These are phyloP conservation scores for Crenichthys baileyi DNA, from an alignment of 2,797 vertebrate species.

Conservation along the genomic window DNA sequence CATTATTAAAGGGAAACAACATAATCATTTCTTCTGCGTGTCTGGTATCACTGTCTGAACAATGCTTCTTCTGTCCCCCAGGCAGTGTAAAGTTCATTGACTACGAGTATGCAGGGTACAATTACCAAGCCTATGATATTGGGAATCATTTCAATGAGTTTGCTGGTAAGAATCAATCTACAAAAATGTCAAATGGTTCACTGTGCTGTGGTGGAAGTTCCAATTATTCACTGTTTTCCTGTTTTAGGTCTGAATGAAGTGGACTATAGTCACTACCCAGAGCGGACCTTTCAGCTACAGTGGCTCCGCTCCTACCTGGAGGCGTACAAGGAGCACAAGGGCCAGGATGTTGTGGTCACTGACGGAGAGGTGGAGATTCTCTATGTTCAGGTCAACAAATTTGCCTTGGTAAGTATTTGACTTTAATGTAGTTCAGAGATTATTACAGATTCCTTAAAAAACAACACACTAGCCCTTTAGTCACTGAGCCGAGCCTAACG, in stretches of 20 bases:
- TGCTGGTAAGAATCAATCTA: slow-evolving; percentile 83
- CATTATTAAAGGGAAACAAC: slow-evolving; percentile 73
- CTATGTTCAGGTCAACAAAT: slow-evolving; percentile 95
- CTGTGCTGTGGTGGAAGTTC: neutral
- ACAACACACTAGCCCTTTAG: too few species aligned
- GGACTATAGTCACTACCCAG: slow-evolving; percentile 94
- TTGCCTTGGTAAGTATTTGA: slow-evolving; percentile 88
- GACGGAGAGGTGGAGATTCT: slow-evolving; percentile 91
- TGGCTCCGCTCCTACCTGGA: slow-evolving; percentile 95
- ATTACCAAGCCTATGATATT: slow-evolving; percentile 99
- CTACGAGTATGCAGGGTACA: slow-evolving; percentile 99
- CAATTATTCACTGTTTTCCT: fast-evolving
- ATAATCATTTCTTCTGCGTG: slow-evolving; percentile 60
- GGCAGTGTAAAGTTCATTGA: slow-evolving; percentile 98
- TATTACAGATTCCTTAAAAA: too few species aligned
- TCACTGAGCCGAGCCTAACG: too few species aligned
- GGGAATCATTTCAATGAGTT: slow-evolving; percentile 99
- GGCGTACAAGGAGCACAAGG: slow-evolving; percentile 93
- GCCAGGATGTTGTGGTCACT: slow-evolving; percentile 84
- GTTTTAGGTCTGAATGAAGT: slow-evolving; percentile 92
- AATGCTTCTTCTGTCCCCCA: slow-evolving; percentile 78
- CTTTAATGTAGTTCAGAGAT: too few species aligned
- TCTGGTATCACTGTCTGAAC: slow-evolving; percentile 62
- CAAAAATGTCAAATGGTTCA: neutral
- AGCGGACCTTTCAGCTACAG: slow-evolving; percentile 84